phyloP scores from a whole-genome alignment of 2,888 invertebrate genomes.

The Diogma glabrata region DNA sequence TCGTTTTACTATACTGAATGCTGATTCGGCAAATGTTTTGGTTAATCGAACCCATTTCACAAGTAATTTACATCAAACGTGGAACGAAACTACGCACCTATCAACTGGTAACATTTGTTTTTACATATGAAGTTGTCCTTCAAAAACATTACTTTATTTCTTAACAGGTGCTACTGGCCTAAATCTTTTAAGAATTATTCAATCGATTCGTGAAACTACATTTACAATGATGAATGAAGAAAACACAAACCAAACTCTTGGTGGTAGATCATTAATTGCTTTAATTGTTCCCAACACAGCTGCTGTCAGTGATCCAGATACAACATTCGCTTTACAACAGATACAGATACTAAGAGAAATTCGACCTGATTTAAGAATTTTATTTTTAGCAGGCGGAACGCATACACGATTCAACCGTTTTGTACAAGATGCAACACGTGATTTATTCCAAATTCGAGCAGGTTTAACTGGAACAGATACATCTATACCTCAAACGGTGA shows the following conservation, averaged over 20 bases:
- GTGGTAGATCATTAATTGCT: conserved; percentile 55
- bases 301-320: conserved; percentile 41
- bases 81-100: too few species aligned
- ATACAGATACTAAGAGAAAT: conserved; percentile 44
- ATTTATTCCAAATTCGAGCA: conserved; percentile 44
- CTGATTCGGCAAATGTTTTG: conserved; percentile 46
- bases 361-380: conserved; percentile 55
- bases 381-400: conserved; percentile 46
- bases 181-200: conserved; percentile 46
- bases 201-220: conserved; percentile 41
- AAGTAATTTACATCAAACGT: conserved; percentile 30
- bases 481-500: conserved; percentile 28
- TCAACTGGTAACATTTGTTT: too few species aligned
- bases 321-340: conserved; percentile 39
- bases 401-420: conserved; percentile 48
- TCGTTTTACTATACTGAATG: conserved; percentile 54
- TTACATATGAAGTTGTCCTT: too few species aligned
- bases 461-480: too few species aligned
- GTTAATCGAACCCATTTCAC: conserved; percentile 36
- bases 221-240: conserved; percentile 44
- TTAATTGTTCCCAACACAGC: conserved; percentile 48
- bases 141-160: too few species aligned
- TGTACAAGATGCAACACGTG: conserved; percentile 47
- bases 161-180: too few species aligned
- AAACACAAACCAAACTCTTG: conserved; percentile 40